Evolutionary conservation across 2,113 vertebrate species (phyloP).

Genomic region (Riparia riparia): DNA sequence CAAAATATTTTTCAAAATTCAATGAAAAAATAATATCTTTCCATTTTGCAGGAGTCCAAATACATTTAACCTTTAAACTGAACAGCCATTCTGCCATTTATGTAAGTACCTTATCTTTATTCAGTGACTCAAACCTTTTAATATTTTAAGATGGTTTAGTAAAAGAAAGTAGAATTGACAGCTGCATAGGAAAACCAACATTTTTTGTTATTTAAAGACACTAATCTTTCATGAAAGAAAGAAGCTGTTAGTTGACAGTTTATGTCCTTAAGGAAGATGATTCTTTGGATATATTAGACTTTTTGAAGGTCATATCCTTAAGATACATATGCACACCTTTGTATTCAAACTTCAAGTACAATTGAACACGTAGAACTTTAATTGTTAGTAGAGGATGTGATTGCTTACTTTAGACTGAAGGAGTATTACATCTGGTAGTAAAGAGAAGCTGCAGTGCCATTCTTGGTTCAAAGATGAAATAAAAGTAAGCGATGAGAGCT

Average conservation of each 20-base stretch:
- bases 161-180: slow-evolving; percentile 3
- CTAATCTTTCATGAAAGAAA: not conserved
- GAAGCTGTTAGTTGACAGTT: not conserved
- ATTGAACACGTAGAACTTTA: not conserved
- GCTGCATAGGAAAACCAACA: not conserved
- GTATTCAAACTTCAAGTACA: not conserved
- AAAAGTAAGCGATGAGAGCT: not conserved
- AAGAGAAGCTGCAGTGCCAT: not conserved
- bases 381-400: not conserved
- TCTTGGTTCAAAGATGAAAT: not conserved
- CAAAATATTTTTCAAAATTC: not conserved
- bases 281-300: not conserved
- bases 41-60: not conserved
- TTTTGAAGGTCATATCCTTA: not conserved
- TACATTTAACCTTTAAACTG: not conserved
- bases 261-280: not conserved
- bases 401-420: not conserved
- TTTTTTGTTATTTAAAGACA: not conserved
- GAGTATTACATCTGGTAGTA: not conserved
- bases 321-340: not conserved
- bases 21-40: not conserved
- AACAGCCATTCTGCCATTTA: not conserved
- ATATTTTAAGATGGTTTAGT: not conserved
- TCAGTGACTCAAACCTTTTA: not conserved
- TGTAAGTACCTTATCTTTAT: not conserved